Conservation (phyloP, 2,113 vertebrate genomes). For the Microcebus murinus region DNA sequence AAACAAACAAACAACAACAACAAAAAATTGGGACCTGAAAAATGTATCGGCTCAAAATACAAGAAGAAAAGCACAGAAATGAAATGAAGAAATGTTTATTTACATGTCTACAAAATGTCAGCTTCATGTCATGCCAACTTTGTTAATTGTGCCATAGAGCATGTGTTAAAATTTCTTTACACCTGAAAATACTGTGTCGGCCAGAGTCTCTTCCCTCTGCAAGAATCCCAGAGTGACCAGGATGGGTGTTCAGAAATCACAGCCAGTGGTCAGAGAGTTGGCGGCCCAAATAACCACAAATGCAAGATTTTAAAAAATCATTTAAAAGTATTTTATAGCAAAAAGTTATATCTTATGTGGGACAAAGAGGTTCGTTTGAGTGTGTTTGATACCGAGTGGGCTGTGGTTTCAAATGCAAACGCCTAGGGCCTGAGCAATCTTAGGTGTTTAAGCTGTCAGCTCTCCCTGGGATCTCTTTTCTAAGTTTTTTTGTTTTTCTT, state of each 20-base stretch:
- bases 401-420: background rate
- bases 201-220: background rate
- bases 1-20: background rate
- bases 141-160: background rate
- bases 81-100: conserved; percentile 37
- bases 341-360: background rate
- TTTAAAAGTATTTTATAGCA: background rate
- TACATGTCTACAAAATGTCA: conserved; percentile 18
- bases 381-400: background rate
- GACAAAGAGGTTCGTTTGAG: background rate
- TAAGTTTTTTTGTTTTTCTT: conserved; percentile 17
- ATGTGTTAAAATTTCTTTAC: conserved; percentile 35
- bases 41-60: background rate
- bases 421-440: background rate
- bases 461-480: background rate
- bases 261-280: background rate
- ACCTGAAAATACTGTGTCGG: background rate
- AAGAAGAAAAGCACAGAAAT: background rate
- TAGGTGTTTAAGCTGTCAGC: background rate
- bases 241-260: background rate
- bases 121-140: background rate
- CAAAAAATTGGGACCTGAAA: background rate
- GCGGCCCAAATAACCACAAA: background rate
- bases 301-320: background rate
- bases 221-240: background rate